Evolutionary conservation across 1,140 invertebrate genomes (phyloP).

Genomic region (Nasonia vitripennis): DNA sequence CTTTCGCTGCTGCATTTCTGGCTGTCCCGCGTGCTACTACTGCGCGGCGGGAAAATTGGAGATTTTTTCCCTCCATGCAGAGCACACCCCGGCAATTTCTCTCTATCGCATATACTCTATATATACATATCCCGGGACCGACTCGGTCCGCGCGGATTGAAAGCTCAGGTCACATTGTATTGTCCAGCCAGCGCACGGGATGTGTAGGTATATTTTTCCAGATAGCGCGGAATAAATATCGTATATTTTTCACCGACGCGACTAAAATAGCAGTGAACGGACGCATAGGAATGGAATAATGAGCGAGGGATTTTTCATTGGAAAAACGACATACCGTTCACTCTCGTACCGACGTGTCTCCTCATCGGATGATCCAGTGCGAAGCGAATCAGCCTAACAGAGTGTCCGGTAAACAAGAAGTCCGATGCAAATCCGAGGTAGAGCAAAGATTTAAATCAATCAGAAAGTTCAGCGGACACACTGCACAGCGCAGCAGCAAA

Average conservation of each 20-base stretch:
- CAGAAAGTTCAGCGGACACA: slow-evolving; percentile 22
- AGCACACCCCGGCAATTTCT: not conserved
- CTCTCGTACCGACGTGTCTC: too few relatives aligned
- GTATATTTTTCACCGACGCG: too few relatives aligned
- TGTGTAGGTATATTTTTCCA: not conserved
- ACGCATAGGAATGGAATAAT: too few relatives aligned
- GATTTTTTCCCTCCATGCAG: not conserved
- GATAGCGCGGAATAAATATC: not conserved
- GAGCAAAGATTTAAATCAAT: slow-evolving; percentile 45
- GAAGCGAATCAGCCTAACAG: slow-evolving; percentile 32
- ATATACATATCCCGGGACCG: not conserved
- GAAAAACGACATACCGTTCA: too few relatives aligned
- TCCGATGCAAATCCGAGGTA: not conserved
- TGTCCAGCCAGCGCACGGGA: not conserved
- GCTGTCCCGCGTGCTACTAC: not conserved
- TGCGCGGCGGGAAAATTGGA: not conserved
- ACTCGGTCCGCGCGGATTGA: not conserved
- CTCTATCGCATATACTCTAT: not conserved
- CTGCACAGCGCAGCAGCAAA: not conserved
- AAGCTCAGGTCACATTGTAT: not conserved
- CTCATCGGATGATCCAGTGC: not conserved
- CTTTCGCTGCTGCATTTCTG: slow-evolving; percentile 18
- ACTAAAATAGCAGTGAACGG: too few relatives aligned
- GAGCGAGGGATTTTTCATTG: too few relatives aligned
- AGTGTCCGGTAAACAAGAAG: slow-evolving; percentile 30